Percentiles rank a stretch among this genome's conserved stretches.
phyloP scores from a whole-genome alignment of 2,888 invertebrate genomes.

The Matsumyia berberina region DNA sequence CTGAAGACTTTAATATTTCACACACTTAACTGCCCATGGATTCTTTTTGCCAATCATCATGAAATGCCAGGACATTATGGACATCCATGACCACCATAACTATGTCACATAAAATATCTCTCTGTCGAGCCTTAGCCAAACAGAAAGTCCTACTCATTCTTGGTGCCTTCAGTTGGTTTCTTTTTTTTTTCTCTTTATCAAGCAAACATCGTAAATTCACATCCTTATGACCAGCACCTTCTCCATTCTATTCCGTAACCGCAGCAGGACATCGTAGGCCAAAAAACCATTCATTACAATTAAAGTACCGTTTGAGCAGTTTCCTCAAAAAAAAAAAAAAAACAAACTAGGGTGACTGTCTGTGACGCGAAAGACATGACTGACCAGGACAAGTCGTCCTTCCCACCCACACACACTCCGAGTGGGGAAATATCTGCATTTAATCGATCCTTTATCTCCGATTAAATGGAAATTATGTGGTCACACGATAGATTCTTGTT shows the following conservation, averaged over 20 bases:
- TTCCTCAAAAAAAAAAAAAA: neutral
- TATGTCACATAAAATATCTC: neutral
- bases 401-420: too few species aligned
- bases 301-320: neutral
- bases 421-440: constrained; percentile 43
- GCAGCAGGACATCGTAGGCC: constrained; percentile 13
- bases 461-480: constrained; percentile 61
- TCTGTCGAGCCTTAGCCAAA: neutral
- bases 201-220: constrained; percentile 28
- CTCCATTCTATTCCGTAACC: neutral
- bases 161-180: neutral
- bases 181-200: too few species aligned
- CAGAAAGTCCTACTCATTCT: neutral
- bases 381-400: neutral
- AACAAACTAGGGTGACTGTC: too few species aligned
- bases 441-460: constrained; percentile 60
- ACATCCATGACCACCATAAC: neutral
- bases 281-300: constrained; percentile 10
- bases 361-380: neutral
- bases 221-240: constrained; percentile 31
- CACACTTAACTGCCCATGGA: neutral
- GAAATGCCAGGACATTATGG: neutral
- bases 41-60: neutral
- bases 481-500: constrained; percentile 16
- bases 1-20: too few species aligned